Evolutionary conservation across 2,113 vertebrate genomes (phyloP), one percentile per base, ranked within the genome.

Genomic region (Carassius auratus): DNA sequence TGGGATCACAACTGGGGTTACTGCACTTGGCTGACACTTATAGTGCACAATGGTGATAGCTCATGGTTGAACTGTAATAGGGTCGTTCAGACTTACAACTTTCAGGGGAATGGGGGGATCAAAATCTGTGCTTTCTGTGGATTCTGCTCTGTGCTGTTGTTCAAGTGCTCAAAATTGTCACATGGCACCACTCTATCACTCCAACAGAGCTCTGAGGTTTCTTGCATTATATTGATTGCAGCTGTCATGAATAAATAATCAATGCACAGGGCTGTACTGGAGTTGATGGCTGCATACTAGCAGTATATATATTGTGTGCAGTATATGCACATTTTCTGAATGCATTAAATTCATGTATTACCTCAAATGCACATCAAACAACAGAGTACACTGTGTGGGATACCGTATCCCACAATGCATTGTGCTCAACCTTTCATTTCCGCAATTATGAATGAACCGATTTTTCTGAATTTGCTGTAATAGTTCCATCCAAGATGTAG

Each of bases 201-300:
- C 66, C n/a, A 81, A 61, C 78, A 66, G 59, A 66, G 78, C 61
- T 66, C 38, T 66, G 57, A 66, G 61, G 38, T 26, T 81, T 66
- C 78, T 66, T 81, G n/a, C 13, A 81, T 81, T 64, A 30, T 81
- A 81, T 81, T 48, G 38, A 81, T 81, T 66, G 66, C 38, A 66
- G 61, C 78, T 50, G 61, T 66, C 78, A 81, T 81, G 38, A 81
- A 81, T 81, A 81, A 81, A 81, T 64, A 64, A 81, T 81, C n/a
- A 12, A 66, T 50, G 14, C 42, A 5, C 83, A 75, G 45, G 23
- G 9, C 38, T 48, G 13, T 50, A 36, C 83, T 36, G 69, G 50
- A 59, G 17, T 10, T 14, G 68, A 73, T 38, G 14, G 23, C 36
- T 62, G 8, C n/a, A 19, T 74, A 21, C 30, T 8, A n/a, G 5